Conservation (phyloP, 2,113 vertebrate species). For the Uria lomvia region DNA sequence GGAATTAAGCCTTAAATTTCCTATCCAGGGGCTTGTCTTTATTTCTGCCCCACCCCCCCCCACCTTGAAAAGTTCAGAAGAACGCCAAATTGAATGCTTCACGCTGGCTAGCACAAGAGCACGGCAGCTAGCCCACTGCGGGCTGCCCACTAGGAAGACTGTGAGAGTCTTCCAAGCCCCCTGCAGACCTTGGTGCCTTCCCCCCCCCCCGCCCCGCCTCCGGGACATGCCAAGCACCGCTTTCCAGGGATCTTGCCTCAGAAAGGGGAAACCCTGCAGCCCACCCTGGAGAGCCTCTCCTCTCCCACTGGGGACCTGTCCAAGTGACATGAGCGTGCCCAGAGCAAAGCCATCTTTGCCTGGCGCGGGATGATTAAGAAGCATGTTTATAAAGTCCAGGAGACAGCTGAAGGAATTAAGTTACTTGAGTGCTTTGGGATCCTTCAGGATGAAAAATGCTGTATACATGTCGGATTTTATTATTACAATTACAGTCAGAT, state of each 20-base stretch:
- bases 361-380: neutral
- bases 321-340: neutral
- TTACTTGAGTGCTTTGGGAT: constrained; percentile 20
- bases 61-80: neutral
- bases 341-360: neutral
- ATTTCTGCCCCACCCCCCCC: neutral
- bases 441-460: constrained; percentile 47
- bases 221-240: neutral
- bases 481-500: constrained; percentile 49
- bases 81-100: neutral
- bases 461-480: constrained; percentile 27
- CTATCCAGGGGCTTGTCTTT: neutral
- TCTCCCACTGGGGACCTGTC: accelerated
- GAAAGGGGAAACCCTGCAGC: neutral
- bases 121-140: accelerated
- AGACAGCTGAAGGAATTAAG: constrained; percentile 45
- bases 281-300: neutral
- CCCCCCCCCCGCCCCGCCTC: neutral
- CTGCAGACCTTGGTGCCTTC: neutral
- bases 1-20: neutral
- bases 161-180: neutral
- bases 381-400: neutral
- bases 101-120: neutral
- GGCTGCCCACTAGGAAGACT: neutral
- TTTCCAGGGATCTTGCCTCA: neutral